These are phyloP conservation scores for Drosophila eugracilis DNA, from an alignment of 1,140 invertebrate species.

Conservation along the genomic window DNA sequence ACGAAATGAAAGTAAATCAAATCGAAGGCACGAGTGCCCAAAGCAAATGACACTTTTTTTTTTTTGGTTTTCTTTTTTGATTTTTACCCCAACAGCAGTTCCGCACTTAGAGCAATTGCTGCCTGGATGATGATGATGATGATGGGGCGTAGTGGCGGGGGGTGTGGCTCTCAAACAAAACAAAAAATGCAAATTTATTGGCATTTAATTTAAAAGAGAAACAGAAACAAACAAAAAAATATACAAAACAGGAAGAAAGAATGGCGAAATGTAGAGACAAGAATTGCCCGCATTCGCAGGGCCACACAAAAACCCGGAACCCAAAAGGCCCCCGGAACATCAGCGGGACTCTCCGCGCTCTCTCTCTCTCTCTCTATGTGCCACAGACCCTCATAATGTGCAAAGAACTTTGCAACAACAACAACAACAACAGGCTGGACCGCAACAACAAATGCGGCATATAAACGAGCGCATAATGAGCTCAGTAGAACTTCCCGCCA, in stretches of 20 bases:
- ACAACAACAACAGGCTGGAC: too few relatives aligned
- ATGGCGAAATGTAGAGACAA: slow-evolving; percentile 9
- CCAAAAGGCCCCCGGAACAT: slow-evolving; percentile 21
- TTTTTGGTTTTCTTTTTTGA: too few relatives aligned
- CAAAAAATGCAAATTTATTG: slow-evolving; percentile 77
- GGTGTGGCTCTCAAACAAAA: slow-evolving; percentile 1
- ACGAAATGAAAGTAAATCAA: slow-evolving; percentile 56
- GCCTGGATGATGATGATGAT: slow-evolving; percentile 10
- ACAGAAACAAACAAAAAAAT: slow-evolving; percentile 42
- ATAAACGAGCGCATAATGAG: slow-evolving; percentile 82
- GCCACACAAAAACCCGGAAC: slow-evolving; percentile 50
- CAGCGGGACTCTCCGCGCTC: slow-evolving; percentile 11
- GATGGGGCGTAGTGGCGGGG: not conserved
- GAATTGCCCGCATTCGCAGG: slow-evolving; percentile 58
- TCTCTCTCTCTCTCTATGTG: too few relatives aligned
- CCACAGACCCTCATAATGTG: slow-evolving; percentile 72
- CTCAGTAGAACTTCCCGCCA: slow-evolving; percentile 64
- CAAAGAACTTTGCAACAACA: slow-evolving; percentile 59
- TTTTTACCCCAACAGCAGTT: slow-evolving; percentile 1
- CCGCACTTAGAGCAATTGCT: slow-evolving; percentile 50
- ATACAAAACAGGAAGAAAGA: not conserved
- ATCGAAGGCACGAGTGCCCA: slow-evolving; percentile 63
- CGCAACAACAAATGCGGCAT: slow-evolving; percentile 79
- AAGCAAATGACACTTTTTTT: slow-evolving; percentile 74
- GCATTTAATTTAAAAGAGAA: slow-evolving; percentile 77